These are phyloP conservation scores for Planococcus citri DNA, from an alignment of 1,140 invertebrate genomes.

Conservation along the genomic window DNA sequence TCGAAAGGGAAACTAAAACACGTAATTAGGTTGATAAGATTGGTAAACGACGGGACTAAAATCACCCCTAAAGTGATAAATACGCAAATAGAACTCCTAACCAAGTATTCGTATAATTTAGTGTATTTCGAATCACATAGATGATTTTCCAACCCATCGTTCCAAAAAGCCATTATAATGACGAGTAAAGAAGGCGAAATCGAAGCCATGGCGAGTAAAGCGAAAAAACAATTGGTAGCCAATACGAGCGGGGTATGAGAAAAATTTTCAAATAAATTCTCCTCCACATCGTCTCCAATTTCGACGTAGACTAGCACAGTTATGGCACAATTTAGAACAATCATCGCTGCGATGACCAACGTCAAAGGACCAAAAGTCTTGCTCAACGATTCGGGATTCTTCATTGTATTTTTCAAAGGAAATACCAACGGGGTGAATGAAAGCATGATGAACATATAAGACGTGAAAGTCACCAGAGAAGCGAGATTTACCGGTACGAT, in stretches of 20 bases:
- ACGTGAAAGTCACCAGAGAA: conserved; percentile 41
- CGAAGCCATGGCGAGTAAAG: background rate
- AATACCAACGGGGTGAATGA: conserved; percentile 60
- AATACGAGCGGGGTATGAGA: background rate
- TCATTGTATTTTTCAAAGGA: conserved; percentile 76
- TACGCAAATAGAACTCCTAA: background rate
- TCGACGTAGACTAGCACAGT: background rate
- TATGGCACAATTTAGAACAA: background rate
- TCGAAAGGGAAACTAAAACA: background rate
- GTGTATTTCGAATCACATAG: background rate
- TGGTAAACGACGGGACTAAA: background rate
- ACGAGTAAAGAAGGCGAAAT: background rate
- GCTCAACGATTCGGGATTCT: conserved; percentile 38
- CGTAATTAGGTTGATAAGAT: background rate
- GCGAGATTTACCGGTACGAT: conserved; percentile 40
- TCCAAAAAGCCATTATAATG: background rate
- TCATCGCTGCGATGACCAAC: background rate
- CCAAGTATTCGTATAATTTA: background rate
- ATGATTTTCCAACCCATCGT: background rate
- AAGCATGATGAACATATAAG: conserved; percentile 47
- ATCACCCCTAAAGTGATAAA: background rate
- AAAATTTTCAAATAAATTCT: background rate
- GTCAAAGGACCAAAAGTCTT: conserved; percentile 46
- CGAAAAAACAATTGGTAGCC: background rate
- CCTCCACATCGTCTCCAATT: background rate